Conservation (phyloP, 2,797 vertebrate species). For the Poeciliopsis infans region DNA sequence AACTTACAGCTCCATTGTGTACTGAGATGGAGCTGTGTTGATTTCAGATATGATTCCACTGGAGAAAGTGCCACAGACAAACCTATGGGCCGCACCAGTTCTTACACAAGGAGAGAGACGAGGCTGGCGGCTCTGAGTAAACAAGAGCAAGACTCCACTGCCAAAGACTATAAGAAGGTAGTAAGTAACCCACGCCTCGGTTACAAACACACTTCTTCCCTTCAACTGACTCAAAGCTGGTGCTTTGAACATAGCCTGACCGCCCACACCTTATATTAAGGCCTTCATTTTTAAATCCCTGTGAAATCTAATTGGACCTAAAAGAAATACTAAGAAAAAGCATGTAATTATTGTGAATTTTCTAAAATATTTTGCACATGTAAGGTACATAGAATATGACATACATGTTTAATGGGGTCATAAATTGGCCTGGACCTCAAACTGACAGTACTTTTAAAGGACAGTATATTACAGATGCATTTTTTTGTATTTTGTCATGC, state of each 20-base stretch:
- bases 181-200: slow-evolving; percentile 12
- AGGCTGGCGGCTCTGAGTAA: slow-evolving; percentile 85
- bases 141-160: slow-evolving; percentile 81
- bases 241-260: neutral
- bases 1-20: slow-evolving; percentile 11
- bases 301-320: neutral
- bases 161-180: slow-evolving; percentile 94
- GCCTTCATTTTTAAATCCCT: neutral
- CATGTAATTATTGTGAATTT: neutral
- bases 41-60: slow-evolving; percentile 85
- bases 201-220: slow-evolving; percentile 13
- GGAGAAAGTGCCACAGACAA: slow-evolving; percentile 85
- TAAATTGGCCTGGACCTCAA: neutral
- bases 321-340: neutral
- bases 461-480: neutral
- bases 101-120: slow-evolving; percentile 88
- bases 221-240: neutral
- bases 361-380: neutral
- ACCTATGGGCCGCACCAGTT: slow-evolving; percentile 81
- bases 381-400: neutral
- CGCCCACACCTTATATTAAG: neutral
- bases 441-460: neutral
- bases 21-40: slow-evolving; percentile 21
- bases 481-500: neutral
- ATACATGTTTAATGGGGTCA: neutral